Base-by-base conservation (phyloP, 2,797 vertebrate genomes). In the Anniella stebbinsi region DNA sequence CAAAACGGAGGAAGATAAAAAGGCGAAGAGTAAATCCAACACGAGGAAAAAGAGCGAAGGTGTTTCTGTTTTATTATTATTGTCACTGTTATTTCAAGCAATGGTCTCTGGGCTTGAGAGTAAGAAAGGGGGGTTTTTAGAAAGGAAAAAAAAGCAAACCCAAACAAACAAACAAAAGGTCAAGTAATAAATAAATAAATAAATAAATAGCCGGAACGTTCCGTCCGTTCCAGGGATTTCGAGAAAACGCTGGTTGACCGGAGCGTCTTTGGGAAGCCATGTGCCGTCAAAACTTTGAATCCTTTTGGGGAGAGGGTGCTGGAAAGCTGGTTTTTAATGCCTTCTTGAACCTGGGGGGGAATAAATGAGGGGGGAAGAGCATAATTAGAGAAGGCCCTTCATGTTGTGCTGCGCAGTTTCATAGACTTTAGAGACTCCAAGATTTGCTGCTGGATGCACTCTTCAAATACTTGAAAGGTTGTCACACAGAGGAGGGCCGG, bases 181-280 rank as follows among this genome's bases (percentile, higher is more conserved):
- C 80, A 76, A 75, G 57, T 83, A 97, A 97, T 97, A 97, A 96
- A 97, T 96, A 97, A 96, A 96, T 95, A 97, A 94, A 96, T 90
- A 70, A 97, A 97, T 87, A 97, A 97, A 96, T 96, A 97, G 94
- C 81, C 93, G 86, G 91, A 70, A 80, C 87, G 54, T 93, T 93
- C 36, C 7, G 63, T 91, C 84, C 87, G 90, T 86, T 83, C 88
- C 92, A 89, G 93, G 92, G 86, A 30, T 45, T 87, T 51, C 94
- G 90, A 72, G 90, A 84, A 95, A 95, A 81, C 91, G 41, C 90
- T 80, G 12, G 67, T 77, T 85, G 83, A 12, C 28, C 0, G n/a
- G 73, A 89, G 92, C 93, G 0, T 92, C 86, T 51, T 87, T 51
- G 84, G 84, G 89, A 94, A 92, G 92, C 85, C 60, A 0, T 85